Percentiles rank a stretch among this genome's conserved stretches.
Conservation (phyloP, 2,888 invertebrate genomes). For the Emmelina monodactyla region DNA sequence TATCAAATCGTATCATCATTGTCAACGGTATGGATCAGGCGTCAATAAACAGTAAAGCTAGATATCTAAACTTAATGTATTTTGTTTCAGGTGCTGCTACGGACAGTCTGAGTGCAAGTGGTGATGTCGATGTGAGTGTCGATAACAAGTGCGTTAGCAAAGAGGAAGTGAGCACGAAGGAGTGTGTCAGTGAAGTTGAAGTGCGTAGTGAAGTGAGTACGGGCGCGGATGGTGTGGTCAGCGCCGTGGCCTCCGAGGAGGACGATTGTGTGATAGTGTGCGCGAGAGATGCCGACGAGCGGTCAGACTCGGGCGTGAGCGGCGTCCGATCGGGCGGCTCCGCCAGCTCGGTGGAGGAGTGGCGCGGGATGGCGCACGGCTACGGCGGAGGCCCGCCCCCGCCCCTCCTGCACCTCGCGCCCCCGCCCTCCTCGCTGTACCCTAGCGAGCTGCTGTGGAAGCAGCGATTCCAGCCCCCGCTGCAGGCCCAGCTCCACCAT, state of each 20-base stretch:
- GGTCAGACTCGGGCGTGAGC: conserved; percentile 77
- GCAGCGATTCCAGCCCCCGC: conserved; percentile 66
- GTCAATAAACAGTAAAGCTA: no score
- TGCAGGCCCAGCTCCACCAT: conserved; percentile 60
- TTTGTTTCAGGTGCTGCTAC: conserved; percentile 51
- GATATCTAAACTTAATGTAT: conserved; percentile 12
- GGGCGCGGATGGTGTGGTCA: conserved; percentile 58
- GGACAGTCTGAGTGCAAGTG: conserved; percentile 52
- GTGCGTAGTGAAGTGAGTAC: conserved; percentile 55
- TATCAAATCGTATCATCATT: neutral
- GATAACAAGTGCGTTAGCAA: conserved; percentile 53
- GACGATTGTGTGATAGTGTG: conserved; percentile 73
- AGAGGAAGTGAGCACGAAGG: conserved; percentile 37
- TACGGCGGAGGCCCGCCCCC: conserved; percentile 72
- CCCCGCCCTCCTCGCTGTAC: conserved; percentile 60
- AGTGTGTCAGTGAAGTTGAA: conserved; percentile 48
- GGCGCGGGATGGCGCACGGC: conserved; percentile 77
- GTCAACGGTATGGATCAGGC: no score
- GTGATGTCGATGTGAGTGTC: conserved; percentile 52
- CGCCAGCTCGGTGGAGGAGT: conserved; percentile 81
- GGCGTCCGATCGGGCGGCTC: conserved; percentile 74
- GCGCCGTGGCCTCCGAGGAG: conserved; percentile 67
- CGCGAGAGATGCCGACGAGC: conserved; percentile 64
- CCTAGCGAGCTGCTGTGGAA: conserved; percentile 68
- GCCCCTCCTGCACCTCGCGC: conserved; percentile 54